Evolutionary conservation across 1,140 invertebrate genomes (phyloP).

Genomic region (Eriosoma lanigerum): DNA sequence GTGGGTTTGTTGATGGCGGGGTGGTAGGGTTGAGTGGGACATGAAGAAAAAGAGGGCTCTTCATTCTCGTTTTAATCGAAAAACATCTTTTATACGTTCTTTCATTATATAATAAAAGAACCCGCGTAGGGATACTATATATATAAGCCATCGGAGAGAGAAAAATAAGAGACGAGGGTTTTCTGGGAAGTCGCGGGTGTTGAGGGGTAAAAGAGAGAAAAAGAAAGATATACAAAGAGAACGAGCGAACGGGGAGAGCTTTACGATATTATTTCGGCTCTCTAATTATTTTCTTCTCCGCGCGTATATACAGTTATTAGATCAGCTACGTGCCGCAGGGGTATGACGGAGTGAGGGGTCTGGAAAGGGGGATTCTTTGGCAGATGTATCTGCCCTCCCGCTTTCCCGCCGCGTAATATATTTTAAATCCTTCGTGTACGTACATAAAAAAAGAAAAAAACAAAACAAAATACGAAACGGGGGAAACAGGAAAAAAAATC

Average conservation of each 20-base stretch:
- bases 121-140: conserved; percentile 30
- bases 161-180: background rate
- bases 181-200: background rate
- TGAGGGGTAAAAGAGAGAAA: background rate
- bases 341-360: background rate
- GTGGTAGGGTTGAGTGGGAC: background rate
- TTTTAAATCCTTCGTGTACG: background rate
- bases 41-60: conserved; percentile 51
- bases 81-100: conserved; percentile 50
- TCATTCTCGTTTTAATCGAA: conserved; percentile 51
- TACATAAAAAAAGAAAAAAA: conserved; percentile 13
- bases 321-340: conserved; percentile 15
- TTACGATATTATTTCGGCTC: conserved; percentile 51
- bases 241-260: conserved; percentile 3
- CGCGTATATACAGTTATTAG: conserved; percentile 22
- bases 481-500: too few species aligned
- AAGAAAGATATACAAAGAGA: background rate
- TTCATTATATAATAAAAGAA: conserved; percentile 52
- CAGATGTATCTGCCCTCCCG: conserved; percentile 19
- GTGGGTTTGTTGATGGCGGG: background rate
- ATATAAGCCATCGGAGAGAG: background rate
- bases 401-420: too few species aligned
- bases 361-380: conserved; percentile 40
- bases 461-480: background rate
- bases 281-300: conserved; percentile 49